Evolutionary conservation across 2,888 invertebrate genomes (phyloP).

Genomic region (Strigamia transsilvanica): DNA sequence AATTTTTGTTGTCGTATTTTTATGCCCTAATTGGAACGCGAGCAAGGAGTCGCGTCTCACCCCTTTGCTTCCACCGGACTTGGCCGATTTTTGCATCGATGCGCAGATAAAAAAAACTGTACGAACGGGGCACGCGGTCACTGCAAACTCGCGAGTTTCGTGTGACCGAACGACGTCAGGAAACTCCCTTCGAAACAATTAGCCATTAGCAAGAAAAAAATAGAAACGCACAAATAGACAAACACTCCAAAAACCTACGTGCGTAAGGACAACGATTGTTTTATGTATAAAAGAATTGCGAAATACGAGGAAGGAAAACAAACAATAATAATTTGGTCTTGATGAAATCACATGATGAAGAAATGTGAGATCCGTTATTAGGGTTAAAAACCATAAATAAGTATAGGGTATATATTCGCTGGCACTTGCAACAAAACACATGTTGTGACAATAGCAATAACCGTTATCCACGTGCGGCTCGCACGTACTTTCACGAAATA

Average conservation of each 20-base stretch:
- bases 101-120: slow-evolving; percentile 16
- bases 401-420: not conserved
- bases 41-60: not conserved
- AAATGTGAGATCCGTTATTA: not conserved
- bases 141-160: not conserved
- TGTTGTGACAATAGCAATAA: not conserved
- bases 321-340: not conserved
- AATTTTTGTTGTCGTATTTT: not conserved
- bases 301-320: slow-evolving; percentile 24
- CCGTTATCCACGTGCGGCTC: not conserved
- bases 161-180: slow-evolving; percentile 34
- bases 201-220: not conserved
- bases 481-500: not conserved
- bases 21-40: slow-evolving; percentile 35
- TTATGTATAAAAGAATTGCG: not conserved
- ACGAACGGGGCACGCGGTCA: slow-evolving; percentile 43
- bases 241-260: not conserved
- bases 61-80: slow-evolving; percentile 47
- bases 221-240: not conserved
- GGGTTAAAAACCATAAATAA: not conserved
- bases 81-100: slow-evolving; percentile 44
- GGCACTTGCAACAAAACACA: not conserved
- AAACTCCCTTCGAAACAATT: slow-evolving; percentile 32
- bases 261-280: not conserved
- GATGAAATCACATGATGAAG: not conserved